Evolutionary conservation across 2,888 invertebrate genomes (phyloP).

Genomic region (Stegana nigrithorax): DNA sequence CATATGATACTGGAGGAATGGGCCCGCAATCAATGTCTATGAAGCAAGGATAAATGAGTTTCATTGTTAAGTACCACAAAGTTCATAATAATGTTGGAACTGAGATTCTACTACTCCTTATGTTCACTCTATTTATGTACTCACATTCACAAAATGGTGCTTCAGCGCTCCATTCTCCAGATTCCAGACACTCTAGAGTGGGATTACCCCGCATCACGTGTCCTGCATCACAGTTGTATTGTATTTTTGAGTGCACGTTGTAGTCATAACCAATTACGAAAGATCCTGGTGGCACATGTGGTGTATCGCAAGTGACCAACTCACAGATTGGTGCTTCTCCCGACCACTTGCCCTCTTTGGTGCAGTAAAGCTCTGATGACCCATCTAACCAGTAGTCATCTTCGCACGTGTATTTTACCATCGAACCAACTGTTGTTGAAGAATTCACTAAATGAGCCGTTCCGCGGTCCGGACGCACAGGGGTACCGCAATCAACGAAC

Average conservation of each 20-base stretch:
- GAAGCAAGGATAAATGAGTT: neutral
- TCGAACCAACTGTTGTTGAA: constrained; percentile 84
- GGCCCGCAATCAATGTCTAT: constrained; percentile 90
- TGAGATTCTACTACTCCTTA: neutral
- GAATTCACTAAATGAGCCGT: constrained; percentile 79
- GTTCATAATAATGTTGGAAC: too few species aligned
- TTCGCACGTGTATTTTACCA: constrained; percentile 83
- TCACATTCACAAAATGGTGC: constrained; percentile 88
- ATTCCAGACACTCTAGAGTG: constrained; percentile 77
- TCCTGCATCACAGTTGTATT: constrained; percentile 89
- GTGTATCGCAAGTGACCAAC: constrained; percentile 87
- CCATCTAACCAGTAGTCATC: constrained; percentile 87
- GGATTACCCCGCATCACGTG: constrained; percentile 81
- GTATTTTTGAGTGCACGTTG: constrained; percentile 87
- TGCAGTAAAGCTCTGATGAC: constrained; percentile 78
- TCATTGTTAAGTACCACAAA: too few species aligned
- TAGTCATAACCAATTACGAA: constrained; percentile 91
- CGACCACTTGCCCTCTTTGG: constrained; percentile 88
- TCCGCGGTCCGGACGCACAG: constrained; percentile 83
- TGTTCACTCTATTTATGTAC: constrained; percentile 43
- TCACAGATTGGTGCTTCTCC: constrained; percentile 88
- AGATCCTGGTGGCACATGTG: constrained; percentile 85
- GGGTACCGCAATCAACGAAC: constrained; percentile 88
- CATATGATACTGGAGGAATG: constrained; percentile 82
- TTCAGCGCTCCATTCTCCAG: constrained; percentile 86